Evolutionary conservation across 64 coral and sea anemone species (phyloP), one percentile per base, ranked within the genome.

Genomic region (Exaiptasia diaphana): DNA sequence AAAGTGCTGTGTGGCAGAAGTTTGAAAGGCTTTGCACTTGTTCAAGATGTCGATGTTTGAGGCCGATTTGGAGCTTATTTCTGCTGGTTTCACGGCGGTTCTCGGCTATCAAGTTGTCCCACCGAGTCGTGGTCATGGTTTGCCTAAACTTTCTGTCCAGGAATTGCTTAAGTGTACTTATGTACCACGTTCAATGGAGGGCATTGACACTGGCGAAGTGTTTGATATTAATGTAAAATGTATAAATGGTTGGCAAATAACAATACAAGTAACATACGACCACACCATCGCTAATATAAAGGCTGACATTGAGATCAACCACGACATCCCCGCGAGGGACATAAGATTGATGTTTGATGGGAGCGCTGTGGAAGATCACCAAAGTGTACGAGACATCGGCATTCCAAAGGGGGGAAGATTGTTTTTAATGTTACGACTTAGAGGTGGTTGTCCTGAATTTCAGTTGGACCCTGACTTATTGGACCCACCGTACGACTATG

Each of bases 401-500:
- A 76, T 87, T 18, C 74, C 74, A 0, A 21, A 72, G 26, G 73
- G 58, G 10, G 84, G 58, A 25, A 87, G 73, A 4, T 39, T 87
- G 37, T 78, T 53, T 38, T 60, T 87, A 8, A 28, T 87, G 5
- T 39, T 87, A 0, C 59, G 74, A 37, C 21, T 64, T 26, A 9
- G 30, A 37, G 34, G 46, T 5, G 55, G 41, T 24, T 42, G 34
- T 18, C 40, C 84, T 18, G 46, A 24, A 20, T 87, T 53, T 24
- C 84, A 87, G 29, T 57, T 87, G 4, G 74, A 87, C 29, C 5
- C 58, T n/a, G 39, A 75, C 42, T 33, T 38, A 55, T 74, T 78
- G n/a, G 82, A 92, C 80, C 76, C 83, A 36, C 1, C 3, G 1
- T 91, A 85, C 38, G 65, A 91, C 50, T 91, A 33, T 50, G 73